Conservation (phyloP, 1,140 invertebrate genomes). For the Myzus persicae region DNA sequence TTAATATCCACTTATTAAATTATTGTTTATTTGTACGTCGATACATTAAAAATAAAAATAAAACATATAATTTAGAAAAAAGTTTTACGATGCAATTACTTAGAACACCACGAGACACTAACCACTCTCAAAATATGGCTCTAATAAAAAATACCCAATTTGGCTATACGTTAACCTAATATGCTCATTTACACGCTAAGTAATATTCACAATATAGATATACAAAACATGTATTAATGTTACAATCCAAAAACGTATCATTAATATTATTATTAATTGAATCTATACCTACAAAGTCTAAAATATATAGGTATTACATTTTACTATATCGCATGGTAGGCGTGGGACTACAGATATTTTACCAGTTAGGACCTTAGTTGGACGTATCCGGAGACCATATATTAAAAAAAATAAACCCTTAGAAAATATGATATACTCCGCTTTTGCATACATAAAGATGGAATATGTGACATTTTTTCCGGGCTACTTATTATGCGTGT, state of each 20-base stretch:
- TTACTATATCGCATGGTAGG: neutral
- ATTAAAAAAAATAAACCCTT: slow-evolving; percentile 34
- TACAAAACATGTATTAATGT: too few species aligned
- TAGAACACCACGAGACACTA: neutral
- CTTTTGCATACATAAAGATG: neutral
- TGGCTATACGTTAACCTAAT: neutral
- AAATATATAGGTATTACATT: neutral
- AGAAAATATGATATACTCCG: neutral
- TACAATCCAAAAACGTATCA: too few species aligned
- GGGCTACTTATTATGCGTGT: neutral
- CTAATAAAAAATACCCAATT: neutral
- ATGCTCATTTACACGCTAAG: neutral
- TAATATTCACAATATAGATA: too few species aligned
- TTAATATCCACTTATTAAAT: neutral
- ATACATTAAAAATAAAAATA: neutral
- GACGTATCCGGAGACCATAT: neutral
- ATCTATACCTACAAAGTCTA: too few species aligned
- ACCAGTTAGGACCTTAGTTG: neutral
- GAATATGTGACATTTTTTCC: slow-evolving; percentile 40
- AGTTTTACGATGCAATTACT: too few species aligned
- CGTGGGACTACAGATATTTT: neutral
- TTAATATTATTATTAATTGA: too few species aligned
- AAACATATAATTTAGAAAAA: too few species aligned
- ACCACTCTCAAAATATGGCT: neutral
- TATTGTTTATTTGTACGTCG: neutral